Percentiles rank a stretch among this genome's conserved stretches.
Conservation (phyloP, 2,797 vertebrate genomes). For the Benthosema pterotum region DNA sequence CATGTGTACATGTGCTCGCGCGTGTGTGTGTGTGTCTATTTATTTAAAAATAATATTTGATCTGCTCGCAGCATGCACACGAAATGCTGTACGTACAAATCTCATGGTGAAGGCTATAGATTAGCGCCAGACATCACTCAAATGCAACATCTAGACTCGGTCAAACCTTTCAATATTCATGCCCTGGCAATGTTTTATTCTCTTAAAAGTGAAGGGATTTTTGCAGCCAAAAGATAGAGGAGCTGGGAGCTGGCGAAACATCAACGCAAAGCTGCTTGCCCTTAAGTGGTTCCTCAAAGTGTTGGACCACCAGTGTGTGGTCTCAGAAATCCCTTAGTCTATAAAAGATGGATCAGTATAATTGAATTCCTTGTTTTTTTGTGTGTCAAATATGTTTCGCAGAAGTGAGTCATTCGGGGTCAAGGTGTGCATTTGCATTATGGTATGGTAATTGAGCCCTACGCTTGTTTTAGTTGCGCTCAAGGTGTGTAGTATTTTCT, state of each 20-base stretch:
- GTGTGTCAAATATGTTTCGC: too few relatives aligned
- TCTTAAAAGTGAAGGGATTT: slow-evolving; percentile 60
- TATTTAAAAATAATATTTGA: too few relatives aligned
- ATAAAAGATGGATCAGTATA: not conserved
- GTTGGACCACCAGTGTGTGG: slow-evolving; percentile 20
- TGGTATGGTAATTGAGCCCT: too few relatives aligned
- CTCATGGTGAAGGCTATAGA: too few relatives aligned
- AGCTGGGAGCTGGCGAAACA: slow-evolving; percentile 45
- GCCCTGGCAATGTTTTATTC: slow-evolving; percentile 72
- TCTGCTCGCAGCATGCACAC: too few relatives aligned
- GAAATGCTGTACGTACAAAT: too few relatives aligned
- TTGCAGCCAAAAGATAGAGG: slow-evolving; percentile 54
- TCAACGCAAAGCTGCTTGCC: slow-evolving; percentile 38
- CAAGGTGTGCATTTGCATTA: too few relatives aligned
- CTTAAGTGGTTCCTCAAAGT: slow-evolving; percentile 43
- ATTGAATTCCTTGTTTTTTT: slow-evolving; percentile 10
- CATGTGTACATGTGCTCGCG: not conserved
- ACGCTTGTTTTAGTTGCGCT: too few relatives aligned
- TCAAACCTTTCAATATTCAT: slow-evolving; percentile 67
- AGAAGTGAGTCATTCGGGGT: not conserved
- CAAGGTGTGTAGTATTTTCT: not conserved
- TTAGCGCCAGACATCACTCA: too few relatives aligned
- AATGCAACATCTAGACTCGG: too few relatives aligned
- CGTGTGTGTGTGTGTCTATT: too few relatives aligned
- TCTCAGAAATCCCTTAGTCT: slow-evolving; percentile 8